Percentiles rank a stretch among this genome's conserved stretches.
Evolutionary conservation across 2,888 invertebrate genomes (phyloP).

Genomic region (Tenthredo mesomela): DNA sequence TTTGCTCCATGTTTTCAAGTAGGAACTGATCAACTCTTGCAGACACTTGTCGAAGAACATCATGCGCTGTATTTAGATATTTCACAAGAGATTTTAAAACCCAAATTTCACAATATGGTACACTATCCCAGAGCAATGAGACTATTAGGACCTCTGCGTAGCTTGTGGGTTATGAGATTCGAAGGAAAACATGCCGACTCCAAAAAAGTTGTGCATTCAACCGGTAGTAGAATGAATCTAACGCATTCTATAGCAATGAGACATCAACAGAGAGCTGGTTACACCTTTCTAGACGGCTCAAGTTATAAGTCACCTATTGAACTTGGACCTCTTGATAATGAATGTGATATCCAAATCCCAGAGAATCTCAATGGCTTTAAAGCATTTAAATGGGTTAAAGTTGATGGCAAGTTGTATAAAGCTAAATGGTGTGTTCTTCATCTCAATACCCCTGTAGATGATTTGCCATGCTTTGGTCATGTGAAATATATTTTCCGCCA

Average conservation of each 20-base stretch:
- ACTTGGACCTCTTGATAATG: not conserved
- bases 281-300: not conserved
- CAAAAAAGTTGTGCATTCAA: slow-evolving; percentile 54
- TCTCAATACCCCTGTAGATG: not conserved
- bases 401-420: not conserved
- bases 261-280: slow-evolving; percentile 56
- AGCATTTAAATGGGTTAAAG: not conserved
- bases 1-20: not conserved
- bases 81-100: slow-evolving; percentile 53
- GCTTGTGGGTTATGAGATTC: slow-evolving; percentile 56
- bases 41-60: not conserved
- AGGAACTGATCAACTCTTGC: not conserved
- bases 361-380: not conserved
- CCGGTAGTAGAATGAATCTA: slow-evolving; percentile 59
- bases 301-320: not conserved
- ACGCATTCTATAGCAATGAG: slow-evolving; percentile 57
- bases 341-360: not conserved
- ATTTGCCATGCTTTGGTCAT: slow-evolving; percentile 5
- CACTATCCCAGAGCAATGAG: slow-evolving; percentile 58
- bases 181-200: slow-evolving; percentile 60
- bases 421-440: not conserved
- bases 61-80: slow-evolving; percentile 36
- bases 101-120: slow-evolving; percentile 60
- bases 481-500: slow-evolving; percentile 2
- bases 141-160: slow-evolving; percentile 57